Base-by-base conservation (phyloP, 2,797 vertebrate genomes). In the Tadarida brasiliensis region DNA sequence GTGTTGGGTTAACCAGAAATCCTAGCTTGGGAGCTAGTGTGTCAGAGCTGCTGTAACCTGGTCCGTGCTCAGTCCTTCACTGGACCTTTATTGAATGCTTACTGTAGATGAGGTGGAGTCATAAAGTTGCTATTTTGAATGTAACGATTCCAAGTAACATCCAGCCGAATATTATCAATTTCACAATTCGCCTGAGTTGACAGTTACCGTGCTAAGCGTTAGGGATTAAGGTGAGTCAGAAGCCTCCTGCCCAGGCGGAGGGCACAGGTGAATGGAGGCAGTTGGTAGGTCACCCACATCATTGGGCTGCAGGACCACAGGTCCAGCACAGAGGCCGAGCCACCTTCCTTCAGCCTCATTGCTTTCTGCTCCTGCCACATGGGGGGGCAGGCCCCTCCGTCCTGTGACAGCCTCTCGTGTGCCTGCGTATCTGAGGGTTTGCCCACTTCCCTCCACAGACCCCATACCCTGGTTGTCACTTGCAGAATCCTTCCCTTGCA, bases 261-360 rank as follows among this genome's bases (percentile, higher is more conserved):
- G 28, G 10, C 17, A 4, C 15, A 7, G 49, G 19, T n/a, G 10
- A 6, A 44, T 11, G 20, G 22, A 77, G 56, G 0, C 1, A 0
- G 14, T 30, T 10, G 1, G 59, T 44, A 59, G n/a, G 15, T 24
- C 9, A 26, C 22, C 2, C 8, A 68, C 22, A 26, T 1, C 9
- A 8, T 7, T 12, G 2, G 16, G 44, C 28, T 35, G 0, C 59
- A 28, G 15, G 14, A 30, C 49, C 49, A 33, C 22, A 26, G 33
- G 28, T 26, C 51, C 30, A 20, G n/a, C 73, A 35, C 3, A 2
- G 11, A 16, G 6, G 15, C 65, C 11, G 6, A 33, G 35, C 71
- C 63, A 56, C 5, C 24, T 35, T 54, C 14, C 74, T 71, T 67
- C 2, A 4, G 0, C 22, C 19, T 59, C 24, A 22, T 56, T 30